Conservation (phyloP, 2,888 invertebrate species). For the Carpatolechia fugitivella region DNA sequence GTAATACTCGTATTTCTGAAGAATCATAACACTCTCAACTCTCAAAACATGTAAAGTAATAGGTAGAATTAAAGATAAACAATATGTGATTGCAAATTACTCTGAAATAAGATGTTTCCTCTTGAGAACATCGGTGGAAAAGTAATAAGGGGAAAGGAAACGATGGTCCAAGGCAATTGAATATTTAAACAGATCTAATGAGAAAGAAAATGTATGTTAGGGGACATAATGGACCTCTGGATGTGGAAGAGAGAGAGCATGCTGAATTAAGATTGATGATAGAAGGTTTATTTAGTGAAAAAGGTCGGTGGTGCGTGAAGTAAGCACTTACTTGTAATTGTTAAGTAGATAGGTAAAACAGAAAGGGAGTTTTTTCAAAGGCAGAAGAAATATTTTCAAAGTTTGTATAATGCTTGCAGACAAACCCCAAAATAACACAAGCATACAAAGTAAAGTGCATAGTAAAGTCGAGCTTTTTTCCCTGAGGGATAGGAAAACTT, state of each 20-base stretch:
- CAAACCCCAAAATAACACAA: no score
- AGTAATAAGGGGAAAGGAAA: constrained; percentile 1
- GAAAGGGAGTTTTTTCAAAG: neutral
- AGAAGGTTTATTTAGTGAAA: neutral
- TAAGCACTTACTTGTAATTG: neutral
- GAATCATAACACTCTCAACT: no score
- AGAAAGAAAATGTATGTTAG: constrained; percentile 7
- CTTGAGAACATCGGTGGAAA: neutral
- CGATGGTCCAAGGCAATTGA: constrained; percentile 1
- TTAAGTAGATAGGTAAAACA: neutral
- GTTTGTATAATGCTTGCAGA: no score
- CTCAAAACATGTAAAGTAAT: no score
- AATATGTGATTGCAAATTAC: neutral
- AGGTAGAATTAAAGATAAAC: no score
- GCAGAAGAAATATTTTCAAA: no score
- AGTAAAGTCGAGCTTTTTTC: no score
- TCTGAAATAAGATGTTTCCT: neutral
- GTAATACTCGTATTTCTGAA: no score
- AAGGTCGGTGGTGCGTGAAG: neutral
- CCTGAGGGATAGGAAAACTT: no score
- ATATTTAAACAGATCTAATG: constrained; percentile 10
- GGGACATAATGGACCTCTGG: neutral
- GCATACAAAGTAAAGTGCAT: no score
- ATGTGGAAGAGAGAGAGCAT: neutral
- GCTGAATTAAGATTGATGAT: neutral